Evolutionary conservation across 2,797 vertebrate genomes (phyloP).

Genomic region (Tiaroga cobitis): DNA sequence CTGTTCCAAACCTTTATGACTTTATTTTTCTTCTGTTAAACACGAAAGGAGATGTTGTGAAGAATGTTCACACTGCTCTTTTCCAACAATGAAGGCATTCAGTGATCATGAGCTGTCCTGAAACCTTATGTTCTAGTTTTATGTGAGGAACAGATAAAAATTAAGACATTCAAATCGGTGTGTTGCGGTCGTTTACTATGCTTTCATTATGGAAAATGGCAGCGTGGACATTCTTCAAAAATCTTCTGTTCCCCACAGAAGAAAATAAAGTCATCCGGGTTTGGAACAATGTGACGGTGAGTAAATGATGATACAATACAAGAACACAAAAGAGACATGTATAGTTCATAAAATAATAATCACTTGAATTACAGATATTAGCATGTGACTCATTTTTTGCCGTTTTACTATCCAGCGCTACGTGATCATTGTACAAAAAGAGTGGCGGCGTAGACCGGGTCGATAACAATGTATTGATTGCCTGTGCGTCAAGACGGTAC

Average conservation of each 20-base stretch:
- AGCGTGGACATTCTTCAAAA: not conserved
- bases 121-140: not conserved
- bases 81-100: not conserved
- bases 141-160: not conserved
- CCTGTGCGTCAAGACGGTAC: conserved; percentile 60
- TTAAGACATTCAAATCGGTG: not conserved
- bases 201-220: not conserved
- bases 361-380: not conserved
- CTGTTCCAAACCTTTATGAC: not conserved
- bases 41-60: not conserved
- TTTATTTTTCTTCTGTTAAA: not conserved
- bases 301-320: not conserved
- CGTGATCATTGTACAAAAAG: not conserved
- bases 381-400: not conserved
- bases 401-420: not conserved
- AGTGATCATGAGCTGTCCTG: not conserved
- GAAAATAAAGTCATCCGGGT: not conserved
- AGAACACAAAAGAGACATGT: not conserved
- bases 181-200: not conserved
- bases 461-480: conserved; percentile 63
- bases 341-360: not conserved
- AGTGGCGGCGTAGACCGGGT: not conserved
- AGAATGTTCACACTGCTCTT: not conserved
- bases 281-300: not conserved
- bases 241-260: not conserved